These are phyloP conservation scores for Antechinus flavipes DNA, from an alignment of 2,113 vertebrate genomes.

Conservation along the genomic window DNA sequence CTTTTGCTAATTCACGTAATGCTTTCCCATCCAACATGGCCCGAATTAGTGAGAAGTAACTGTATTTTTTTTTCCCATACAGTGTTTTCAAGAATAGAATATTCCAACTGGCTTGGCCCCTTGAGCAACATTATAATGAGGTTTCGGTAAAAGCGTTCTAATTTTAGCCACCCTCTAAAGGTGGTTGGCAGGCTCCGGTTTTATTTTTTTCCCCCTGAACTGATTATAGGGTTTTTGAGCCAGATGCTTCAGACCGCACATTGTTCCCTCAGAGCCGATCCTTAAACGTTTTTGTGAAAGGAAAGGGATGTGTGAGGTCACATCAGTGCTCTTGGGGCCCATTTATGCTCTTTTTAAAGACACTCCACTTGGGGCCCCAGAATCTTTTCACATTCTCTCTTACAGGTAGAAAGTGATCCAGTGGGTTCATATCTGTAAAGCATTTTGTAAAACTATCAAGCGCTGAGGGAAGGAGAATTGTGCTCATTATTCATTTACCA, in stretches of 20 bases:
- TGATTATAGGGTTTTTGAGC: conserved; percentile 16
- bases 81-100: conserved; percentile 24
- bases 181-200: conserved; percentile 28
- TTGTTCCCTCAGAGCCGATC: background rate
- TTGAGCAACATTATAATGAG: conserved; percentile 44
- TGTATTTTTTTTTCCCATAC: background rate
- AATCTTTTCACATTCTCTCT: conserved; percentile 30
- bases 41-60: background rate
- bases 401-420: background rate
- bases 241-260: conserved; percentile 35
- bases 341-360: background rate
- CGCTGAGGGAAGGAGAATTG: background rate
- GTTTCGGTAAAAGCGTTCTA: conserved; percentile 54
- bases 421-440: background rate
- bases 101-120: background rate
- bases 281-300: conserved; percentile 14
- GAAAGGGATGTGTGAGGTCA: conserved; percentile 21
- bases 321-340: background rate
- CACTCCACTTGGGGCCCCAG: background rate
- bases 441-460: background rate
- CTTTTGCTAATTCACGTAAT: background rate
- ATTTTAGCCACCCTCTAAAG: conserved; percentile 50
- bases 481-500: background rate
- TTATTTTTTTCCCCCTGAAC: background rate
- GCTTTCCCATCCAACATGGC: background rate